Evolutionary conservation across 2,888 invertebrate genomes (phyloP).

Genomic region (Auanema sp.): DNA sequence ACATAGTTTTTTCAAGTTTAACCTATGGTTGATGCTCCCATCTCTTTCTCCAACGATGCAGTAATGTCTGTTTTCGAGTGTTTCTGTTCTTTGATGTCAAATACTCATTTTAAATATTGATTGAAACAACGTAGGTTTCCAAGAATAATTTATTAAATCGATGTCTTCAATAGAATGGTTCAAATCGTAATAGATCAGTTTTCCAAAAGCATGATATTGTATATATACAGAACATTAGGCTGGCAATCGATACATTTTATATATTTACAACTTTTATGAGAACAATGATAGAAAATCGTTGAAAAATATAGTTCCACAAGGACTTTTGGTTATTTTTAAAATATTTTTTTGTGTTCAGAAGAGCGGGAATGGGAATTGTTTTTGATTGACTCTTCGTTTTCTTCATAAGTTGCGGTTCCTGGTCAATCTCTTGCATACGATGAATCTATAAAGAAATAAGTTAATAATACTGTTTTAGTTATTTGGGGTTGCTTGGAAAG

Average conservation of each 20-base stretch:
- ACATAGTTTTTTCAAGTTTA: no score
- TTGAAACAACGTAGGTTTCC: no score
- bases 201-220: not conserved
- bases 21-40: no score
- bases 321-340: not conserved
- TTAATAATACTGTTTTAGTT: not conserved
- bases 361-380: not conserved
- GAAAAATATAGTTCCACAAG: not conserved
- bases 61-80: no score
- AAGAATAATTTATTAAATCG: no score
- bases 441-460: constrained; percentile 45
- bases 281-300: not conserved
- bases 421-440: constrained; percentile 52
- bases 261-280: not conserved
- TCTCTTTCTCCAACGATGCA: no score
- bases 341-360: not conserved
- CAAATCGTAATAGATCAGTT: constrained; percentile 1
- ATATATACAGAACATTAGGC: no score
- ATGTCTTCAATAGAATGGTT: no score
- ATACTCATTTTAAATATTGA: no score
- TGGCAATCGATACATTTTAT: not conserved
- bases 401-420: constrained; percentile 26
- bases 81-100: no score
- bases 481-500: not conserved
- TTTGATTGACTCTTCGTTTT: constrained; percentile 11